phyloP scores from a whole-genome alignment of 92 coral and sea anemone genomes.

The Plumapathes pennacea region DNA sequence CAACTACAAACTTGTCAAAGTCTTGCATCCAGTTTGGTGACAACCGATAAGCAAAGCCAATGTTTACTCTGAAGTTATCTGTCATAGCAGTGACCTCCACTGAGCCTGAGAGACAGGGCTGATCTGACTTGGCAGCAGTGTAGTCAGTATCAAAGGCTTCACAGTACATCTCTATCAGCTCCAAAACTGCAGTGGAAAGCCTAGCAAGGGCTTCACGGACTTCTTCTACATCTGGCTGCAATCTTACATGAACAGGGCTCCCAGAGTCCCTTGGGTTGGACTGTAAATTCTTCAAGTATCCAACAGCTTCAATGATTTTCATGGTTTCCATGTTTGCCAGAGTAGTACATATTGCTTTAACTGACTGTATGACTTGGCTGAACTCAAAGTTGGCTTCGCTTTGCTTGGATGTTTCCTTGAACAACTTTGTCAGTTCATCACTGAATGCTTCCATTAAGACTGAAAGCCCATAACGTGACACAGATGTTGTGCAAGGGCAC shows the following conservation, averaged over 20 bases:
- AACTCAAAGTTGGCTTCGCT: slow-evolving; percentile 79
- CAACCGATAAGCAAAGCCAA: slow-evolving; percentile 87
- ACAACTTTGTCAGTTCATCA: slow-evolving; percentile 70
- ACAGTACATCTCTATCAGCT: slow-evolving; percentile 89
- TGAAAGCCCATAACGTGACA: slow-evolving; percentile 82
- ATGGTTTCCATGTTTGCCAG: slow-evolving; percentile 85
- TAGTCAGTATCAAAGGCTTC: slow-evolving; percentile 97
- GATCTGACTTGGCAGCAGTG: slow-evolving; percentile 67
- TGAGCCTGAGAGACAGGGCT: slow-evolving; percentile 78
- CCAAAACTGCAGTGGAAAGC: slow-evolving; percentile 68
- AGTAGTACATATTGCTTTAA: slow-evolving; percentile 89
- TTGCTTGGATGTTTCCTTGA: slow-evolving; percentile 61
- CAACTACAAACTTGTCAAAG: slow-evolving; percentile 76
- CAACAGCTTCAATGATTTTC: slow-evolving; percentile 74
- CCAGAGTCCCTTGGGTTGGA: slow-evolving; percentile 4
- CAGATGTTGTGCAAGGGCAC: slow-evolving; percentile 80
- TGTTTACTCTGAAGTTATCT: slow-evolving; percentile 72
- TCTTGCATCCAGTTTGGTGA: slow-evolving; percentile 85
- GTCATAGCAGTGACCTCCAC: slow-evolving; percentile 93
- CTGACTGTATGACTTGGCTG: slow-evolving; percentile 82
- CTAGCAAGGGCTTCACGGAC: slow-evolving; percentile 54
- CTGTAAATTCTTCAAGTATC: slow-evolving; percentile 54
- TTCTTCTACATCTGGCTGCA: slow-evolving; percentile 47
- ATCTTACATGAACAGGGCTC: slow-evolving; percentile 3
- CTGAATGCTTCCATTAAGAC: slow-evolving; percentile 82